These are phyloP conservation scores for Plagodis dolabraria DNA, from an alignment of 2,888 invertebrate species.

Conservation along the genomic window DNA sequence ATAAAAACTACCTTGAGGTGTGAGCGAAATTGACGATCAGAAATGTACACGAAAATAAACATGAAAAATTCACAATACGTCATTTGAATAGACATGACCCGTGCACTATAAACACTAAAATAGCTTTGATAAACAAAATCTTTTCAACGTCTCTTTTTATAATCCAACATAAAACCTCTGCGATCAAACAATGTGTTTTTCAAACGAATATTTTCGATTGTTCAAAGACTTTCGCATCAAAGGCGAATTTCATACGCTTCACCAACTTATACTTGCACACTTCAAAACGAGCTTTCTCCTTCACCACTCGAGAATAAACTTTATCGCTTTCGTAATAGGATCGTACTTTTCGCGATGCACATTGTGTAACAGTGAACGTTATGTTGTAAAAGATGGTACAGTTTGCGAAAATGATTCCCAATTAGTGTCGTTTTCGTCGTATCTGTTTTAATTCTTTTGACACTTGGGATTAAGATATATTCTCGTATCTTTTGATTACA, in stretches of 20 bases:
- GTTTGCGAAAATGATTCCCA: conserved; percentile 48
- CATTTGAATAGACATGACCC: conserved; percentile 4
- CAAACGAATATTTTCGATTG: conserved; percentile 28
- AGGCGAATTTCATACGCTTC: conserved; percentile 24
- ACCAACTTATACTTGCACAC: conserved; percentile 17
- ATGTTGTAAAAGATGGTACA: conserved; percentile 29
- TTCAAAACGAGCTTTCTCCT: conserved; percentile 1
- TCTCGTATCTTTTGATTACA: conserved; percentile 22
- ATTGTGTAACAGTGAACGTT: neutral
- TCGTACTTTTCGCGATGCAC: neutral
- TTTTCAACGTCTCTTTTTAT: conserved; percentile 3
- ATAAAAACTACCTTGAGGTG: neutral
- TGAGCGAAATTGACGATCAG: no score
- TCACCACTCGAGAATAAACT: conserved; percentile 2
- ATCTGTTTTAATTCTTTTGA: conserved; percentile 49
- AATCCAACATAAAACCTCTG: conserved; percentile 12
- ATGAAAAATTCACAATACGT: neutral
- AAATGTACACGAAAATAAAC: neutral
- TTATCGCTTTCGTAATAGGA: neutral
- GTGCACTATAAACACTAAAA: conserved; percentile 2
- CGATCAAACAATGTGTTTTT: conserved; percentile 28
- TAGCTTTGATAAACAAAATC: neutral
- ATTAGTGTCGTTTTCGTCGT: conserved; percentile 45
- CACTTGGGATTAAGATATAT: conserved; percentile 27
- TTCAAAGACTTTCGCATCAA: conserved; percentile 28